phyloP scores from a whole-genome alignment of 2,113 vertebrate genomes.

The Echinops telfairi region DNA sequence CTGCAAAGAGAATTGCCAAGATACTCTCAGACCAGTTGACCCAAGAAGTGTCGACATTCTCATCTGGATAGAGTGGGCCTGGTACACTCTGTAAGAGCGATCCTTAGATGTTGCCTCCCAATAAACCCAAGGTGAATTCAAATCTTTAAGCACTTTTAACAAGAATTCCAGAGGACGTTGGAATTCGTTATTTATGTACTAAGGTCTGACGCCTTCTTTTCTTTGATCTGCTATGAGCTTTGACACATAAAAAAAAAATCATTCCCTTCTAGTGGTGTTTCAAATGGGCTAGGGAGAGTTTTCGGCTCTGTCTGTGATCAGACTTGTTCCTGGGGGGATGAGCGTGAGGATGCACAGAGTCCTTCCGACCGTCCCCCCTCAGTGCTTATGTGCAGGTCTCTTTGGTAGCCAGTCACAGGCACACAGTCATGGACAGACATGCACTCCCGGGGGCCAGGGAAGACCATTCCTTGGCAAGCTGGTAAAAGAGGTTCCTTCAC shows the following conservation, averaged over 20 bases:
- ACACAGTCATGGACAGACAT: not conserved
- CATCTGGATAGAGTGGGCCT: not conserved
- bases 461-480: not conserved
- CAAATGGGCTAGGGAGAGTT: not conserved
- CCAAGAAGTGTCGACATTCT: not conserved
- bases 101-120: not conserved
- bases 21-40: not conserved
- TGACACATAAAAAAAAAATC: not conserved
- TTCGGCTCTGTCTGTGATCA: not conserved
- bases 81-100: not conserved
- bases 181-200: not conserved
- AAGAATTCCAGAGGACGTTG: not conserved
- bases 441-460: not conserved
- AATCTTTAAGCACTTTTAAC: not conserved
- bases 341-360: not conserved
- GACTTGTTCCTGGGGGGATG: not conserved
- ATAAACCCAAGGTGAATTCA: not conserved
- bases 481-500: not conserved
- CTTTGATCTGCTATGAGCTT: not conserved
- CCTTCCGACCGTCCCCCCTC: not conserved
- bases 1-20: not conserved
- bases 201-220: not conserved
- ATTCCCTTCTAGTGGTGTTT: not conserved
- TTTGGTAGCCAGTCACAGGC: not conserved
- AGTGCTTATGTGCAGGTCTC: not conserved